These are phyloP conservation scores for Chloebia gouldiae DNA, from an alignment of 2,113 vertebrate genomes.

Conservation along the genomic window DNA sequence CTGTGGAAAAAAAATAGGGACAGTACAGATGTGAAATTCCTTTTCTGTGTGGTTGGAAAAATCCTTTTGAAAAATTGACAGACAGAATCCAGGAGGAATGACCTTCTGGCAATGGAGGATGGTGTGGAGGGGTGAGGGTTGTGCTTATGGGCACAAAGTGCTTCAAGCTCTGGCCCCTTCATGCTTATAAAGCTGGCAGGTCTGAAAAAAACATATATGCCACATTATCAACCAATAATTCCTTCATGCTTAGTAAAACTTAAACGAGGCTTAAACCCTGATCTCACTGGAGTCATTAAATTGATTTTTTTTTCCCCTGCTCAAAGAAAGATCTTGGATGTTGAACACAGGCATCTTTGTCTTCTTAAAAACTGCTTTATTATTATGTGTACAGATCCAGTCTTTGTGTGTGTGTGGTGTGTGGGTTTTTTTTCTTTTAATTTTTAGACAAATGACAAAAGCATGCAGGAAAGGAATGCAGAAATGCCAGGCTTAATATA, in stretches of 20 bases:
- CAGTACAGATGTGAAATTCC: constrained; percentile 27
- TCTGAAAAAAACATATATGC: constrained; percentile 1
- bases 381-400: constrained; percentile 69
- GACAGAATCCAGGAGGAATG: not conserved
- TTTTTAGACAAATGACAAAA: constrained; percentile 69
- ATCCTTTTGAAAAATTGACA: constrained; percentile 26
- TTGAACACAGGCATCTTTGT: constrained; percentile 69
- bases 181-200: not conserved
- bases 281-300: constrained; percentile 67
- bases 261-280: constrained; percentile 62
- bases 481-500: constrained; percentile 66
- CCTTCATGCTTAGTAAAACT: constrained; percentile 68
- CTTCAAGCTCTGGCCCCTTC: not conserved
- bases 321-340: constrained; percentile 64
- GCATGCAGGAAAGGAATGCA: constrained; percentile 67
- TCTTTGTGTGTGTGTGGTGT: constrained; percentile 61
- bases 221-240: constrained; percentile 59
- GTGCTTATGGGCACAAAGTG: not conserved
- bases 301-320: constrained; percentile 23
- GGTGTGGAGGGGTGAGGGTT: not conserved
- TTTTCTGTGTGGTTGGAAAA: constrained; percentile 42
- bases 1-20: constrained; percentile 23
- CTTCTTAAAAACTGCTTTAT: constrained; percentile 67
- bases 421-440: constrained; percentile 61
- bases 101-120: constrained; percentile 16